These are phyloP conservation scores for Troides aeacus DNA, from an alignment of 2,888 invertebrate genomes.

Conservation along the genomic window DNA sequence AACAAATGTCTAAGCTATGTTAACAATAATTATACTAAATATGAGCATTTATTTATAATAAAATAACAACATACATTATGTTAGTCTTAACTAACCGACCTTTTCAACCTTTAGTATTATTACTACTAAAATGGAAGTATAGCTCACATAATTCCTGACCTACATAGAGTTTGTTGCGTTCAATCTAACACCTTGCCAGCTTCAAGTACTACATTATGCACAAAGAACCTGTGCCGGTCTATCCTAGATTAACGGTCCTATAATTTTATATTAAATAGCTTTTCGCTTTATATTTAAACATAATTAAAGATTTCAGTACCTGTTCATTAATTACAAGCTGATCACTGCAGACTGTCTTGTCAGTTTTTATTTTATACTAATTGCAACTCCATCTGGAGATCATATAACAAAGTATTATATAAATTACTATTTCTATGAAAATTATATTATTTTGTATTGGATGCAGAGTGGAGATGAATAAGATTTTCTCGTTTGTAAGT, in stretches of 20 bases:
- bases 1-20: background rate
- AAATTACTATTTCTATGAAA: no score
- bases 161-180: constrained; percentile 3
- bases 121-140: background rate
- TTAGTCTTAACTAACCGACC: background rate
- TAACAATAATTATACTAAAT: background rate
- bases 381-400: no score
- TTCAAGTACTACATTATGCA: background rate
- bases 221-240: background rate
- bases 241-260: background rate
- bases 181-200: background rate
- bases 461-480: no score
- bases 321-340: no score
- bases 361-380: no score
- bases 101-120: background rate
- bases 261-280: background rate
- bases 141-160: constrained; percentile 1
- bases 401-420: no score
- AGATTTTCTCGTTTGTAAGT: no score
- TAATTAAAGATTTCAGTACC: background rate
- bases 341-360: no score
- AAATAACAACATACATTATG: background rate
- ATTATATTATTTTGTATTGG: no score
- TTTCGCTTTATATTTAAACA: background rate
- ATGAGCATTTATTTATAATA: background rate